Conservation (phyloP, 2,888 invertebrate species). For the Venusia cambrica region DNA sequence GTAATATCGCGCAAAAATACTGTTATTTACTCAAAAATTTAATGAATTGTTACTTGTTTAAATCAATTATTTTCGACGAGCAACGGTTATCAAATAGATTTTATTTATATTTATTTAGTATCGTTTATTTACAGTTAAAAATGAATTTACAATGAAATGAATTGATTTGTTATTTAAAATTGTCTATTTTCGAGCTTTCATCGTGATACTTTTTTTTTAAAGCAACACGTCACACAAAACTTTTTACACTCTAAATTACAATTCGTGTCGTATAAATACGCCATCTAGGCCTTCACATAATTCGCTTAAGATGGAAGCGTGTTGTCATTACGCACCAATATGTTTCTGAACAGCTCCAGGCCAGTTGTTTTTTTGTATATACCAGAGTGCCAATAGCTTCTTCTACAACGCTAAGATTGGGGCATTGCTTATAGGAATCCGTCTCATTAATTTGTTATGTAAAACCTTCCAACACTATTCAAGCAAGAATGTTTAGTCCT, state of each 20-base stretch:
- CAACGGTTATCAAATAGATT: conserved; percentile 15
- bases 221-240: too few relatives aligned
- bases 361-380: conserved; percentile 3
- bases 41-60: conserved; percentile 20
- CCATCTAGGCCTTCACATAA: neutral
- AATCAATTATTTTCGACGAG: conserved; percentile 24
- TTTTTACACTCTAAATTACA: too few relatives aligned
- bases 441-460: too few relatives aligned
- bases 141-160: conserved; percentile 25
- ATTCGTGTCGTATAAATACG: neutral
- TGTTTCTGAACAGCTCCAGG: neutral
- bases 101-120: conserved; percentile 49
- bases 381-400: conserved; percentile 51
- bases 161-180: conserved; percentile 28
- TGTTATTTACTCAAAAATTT: conserved; percentile 27
- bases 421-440: conserved; percentile 47
- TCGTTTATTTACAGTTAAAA: conserved; percentile 52
- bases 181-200: conserved; percentile 4
- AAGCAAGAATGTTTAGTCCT: too few relatives aligned
- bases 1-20: conserved; percentile 21
- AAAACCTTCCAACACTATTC: too few relatives aligned
- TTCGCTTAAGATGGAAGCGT: too few relatives aligned
- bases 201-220: conserved; percentile 2
- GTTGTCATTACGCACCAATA: too few relatives aligned
- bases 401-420: conserved; percentile 44